These are phyloP conservation scores for Tokudaia tokunoshimensis DNA, from an alignment of 2,797 vertebrate species.

Conservation along the genomic window DNA sequence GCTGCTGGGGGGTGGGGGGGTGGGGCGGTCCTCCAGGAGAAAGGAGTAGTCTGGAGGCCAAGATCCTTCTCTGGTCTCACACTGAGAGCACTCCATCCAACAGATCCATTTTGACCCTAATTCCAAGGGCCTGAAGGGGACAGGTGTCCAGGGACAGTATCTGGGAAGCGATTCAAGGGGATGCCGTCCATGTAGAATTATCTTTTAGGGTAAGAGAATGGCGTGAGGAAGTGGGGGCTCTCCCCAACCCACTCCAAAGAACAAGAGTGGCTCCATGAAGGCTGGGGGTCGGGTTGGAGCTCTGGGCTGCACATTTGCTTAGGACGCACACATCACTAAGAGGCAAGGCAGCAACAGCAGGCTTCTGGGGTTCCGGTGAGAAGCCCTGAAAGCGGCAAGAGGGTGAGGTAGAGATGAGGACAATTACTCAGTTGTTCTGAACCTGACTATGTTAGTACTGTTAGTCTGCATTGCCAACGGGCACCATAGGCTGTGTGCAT, in stretches of 20 bases:
- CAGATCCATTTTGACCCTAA: not conserved
- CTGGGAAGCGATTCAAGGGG: not conserved
- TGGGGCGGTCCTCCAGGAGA: not conserved
- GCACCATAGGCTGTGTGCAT: not conserved
- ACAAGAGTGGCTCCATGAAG: not conserved
- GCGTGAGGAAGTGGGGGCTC: not conserved
- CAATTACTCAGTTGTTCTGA: not conserved
- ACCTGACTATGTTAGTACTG: not conserved
- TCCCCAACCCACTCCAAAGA: not conserved
- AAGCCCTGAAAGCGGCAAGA: not conserved
- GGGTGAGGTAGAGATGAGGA: not conserved
- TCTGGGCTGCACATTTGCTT: not conserved
- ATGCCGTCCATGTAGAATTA: not conserved
- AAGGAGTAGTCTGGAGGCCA: not conserved
- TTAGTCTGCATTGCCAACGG: not conserved
- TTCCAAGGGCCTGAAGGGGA: not conserved
- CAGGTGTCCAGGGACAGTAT: not conserved
- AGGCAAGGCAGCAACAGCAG: not conserved
- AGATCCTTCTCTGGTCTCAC: no score
- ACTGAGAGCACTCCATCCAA: not conserved
- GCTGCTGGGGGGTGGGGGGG: not conserved
- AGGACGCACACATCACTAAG: not conserved
- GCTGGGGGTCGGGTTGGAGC: not conserved
- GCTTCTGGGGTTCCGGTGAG: not conserved
- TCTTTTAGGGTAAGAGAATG: not conserved